Percentiles rank a stretch among this genome's conserved stretches.
phyloP scores from a whole-genome alignment of 2,888 invertebrate genomes.

The Coleophora deauratella region DNA sequence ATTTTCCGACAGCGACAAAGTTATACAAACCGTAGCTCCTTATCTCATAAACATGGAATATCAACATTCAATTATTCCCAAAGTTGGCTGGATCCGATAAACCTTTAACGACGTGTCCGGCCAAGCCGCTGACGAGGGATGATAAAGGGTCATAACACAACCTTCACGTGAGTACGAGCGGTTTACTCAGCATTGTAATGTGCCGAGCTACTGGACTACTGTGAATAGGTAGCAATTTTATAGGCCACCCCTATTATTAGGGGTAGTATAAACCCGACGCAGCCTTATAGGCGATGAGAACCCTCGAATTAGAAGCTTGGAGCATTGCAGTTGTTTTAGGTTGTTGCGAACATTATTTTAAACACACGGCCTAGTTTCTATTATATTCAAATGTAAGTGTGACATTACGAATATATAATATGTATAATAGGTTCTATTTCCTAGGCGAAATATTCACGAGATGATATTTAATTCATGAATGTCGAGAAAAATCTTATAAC shows the following conservation, averaged over 20 bases:
- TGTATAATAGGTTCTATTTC: too few species aligned
- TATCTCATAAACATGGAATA: too few species aligned
- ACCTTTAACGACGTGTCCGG: conserved; percentile 30
- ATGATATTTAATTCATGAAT: too few species aligned
- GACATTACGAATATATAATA: too few species aligned
- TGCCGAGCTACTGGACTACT: conserved; percentile 41
- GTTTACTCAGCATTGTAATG: conserved; percentile 51
- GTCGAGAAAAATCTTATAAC: too few species aligned
- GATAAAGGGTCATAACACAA: conserved; percentile 43
- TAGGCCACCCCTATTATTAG: conserved; percentile 54
- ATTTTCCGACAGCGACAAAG: too few species aligned
- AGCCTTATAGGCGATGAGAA: conserved; percentile 33
- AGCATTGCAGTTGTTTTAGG: conserved; percentile 25
- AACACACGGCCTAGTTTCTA: too few species aligned
- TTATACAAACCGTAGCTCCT: too few species aligned
- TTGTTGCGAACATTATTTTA: too few species aligned
- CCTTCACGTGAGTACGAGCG: conserved; percentile 49
- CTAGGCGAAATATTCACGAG: too few species aligned
- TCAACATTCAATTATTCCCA: too few species aligned
- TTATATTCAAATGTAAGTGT: too few species aligned
- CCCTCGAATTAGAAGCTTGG: conserved; percentile 43
- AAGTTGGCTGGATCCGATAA: background rate
- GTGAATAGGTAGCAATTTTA: conserved; percentile 49
- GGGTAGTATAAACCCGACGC: conserved; percentile 47
- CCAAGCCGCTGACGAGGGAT: conserved; percentile 41